Percentiles rank a stretch among this genome's conserved stretches.
Conservation (phyloP, 2,797 vertebrate species). For the Rhinatrema bivittatum region DNA sequence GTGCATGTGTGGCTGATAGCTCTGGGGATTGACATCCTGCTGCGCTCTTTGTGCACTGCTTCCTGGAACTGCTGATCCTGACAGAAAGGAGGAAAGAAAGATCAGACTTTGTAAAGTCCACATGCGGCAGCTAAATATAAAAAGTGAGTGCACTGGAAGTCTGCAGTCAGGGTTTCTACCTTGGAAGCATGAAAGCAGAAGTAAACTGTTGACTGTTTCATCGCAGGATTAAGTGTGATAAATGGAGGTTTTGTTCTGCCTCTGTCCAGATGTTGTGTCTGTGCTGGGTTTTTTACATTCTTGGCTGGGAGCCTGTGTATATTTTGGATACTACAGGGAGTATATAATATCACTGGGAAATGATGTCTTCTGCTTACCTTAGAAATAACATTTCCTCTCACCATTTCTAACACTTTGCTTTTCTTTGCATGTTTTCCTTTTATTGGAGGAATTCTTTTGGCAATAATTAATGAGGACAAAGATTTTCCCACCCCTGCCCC, state of each 20-base stretch:
- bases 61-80: too few species aligned
- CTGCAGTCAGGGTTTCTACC: slow-evolving; percentile 52
- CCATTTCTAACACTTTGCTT: slow-evolving; percentile 98
- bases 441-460: slow-evolving; percentile 68
- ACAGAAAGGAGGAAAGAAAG: too few species aligned
- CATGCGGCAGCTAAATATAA: too few species aligned
- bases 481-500: slow-evolving; percentile 35
- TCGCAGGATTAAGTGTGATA: slow-evolving; percentile 89
- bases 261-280: slow-evolving; percentile 98
- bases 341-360: slow-evolving; percentile 99
- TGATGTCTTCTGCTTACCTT: slow-evolving; percentile 99
- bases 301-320: slow-evolving; percentile 91
- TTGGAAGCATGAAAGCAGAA: slow-evolving; percentile 72
- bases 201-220: slow-evolving; percentile 85
- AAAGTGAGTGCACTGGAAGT: slow-evolving; percentile 35
- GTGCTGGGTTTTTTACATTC: slow-evolving; percentile 85
- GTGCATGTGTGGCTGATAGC: too few species aligned
- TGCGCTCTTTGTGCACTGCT: too few species aligned
- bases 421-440: slow-evolving; percentile 99
- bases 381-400: slow-evolving; percentile 99
- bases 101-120: too few species aligned
- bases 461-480: slow-evolving; percentile 55
- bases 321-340: slow-evolving; percentile 97
- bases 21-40: too few species aligned
- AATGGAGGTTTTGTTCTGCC: slow-evolving; percentile 97